phyloP scores from a whole-genome alignment of 2,113 vertebrate genomes.

The Neotoma lepida region DNA sequence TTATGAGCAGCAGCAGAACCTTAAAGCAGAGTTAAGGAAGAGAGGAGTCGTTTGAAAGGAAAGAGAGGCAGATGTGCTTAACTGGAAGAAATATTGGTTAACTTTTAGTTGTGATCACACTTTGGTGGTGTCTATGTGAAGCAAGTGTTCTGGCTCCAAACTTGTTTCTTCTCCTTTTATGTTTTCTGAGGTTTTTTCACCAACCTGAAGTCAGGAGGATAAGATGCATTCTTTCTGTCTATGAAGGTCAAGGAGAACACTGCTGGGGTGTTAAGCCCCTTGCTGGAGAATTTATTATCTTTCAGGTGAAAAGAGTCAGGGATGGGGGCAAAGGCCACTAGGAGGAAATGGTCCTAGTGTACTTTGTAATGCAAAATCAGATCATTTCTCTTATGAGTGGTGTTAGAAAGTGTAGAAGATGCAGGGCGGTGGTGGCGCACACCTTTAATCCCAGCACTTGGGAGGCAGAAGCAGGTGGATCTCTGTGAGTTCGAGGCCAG shows the following conservation, averaged over 20 bases:
- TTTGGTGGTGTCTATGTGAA: slow-evolving; percentile 69
- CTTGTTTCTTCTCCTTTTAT: slow-evolving; percentile 73
- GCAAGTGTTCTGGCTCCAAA: slow-evolving; percentile 76
- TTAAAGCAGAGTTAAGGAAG: slow-evolving; percentile 59
- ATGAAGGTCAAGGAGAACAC: not conserved
- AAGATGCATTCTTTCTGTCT: slow-evolving; percentile 9
- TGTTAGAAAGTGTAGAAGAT: not conserved
- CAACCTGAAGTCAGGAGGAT: slow-evolving; percentile 60
- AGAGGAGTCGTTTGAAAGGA: slow-evolving; percentile 50
- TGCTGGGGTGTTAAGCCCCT: not conserved
- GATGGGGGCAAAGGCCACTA: not conserved
- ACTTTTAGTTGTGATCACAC: slow-evolving; percentile 79
- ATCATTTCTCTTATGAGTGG: not conserved
- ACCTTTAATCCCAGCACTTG: too few relatives aligned
- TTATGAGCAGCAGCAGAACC: slow-evolving; percentile 4
- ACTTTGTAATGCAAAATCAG: not conserved
- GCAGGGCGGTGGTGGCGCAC: too few relatives aligned
- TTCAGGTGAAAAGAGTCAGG: slow-evolving; percentile 3
- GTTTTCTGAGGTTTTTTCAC: slow-evolving; percentile 59
- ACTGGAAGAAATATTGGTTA: slow-evolving; percentile 76
- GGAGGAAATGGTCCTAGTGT: not conserved
- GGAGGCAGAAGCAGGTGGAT: too few relatives aligned
- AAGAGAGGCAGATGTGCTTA: slow-evolving; percentile 72
- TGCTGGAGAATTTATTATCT: not conserved
- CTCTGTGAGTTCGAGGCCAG: too few relatives aligned